Evolutionary conservation across 2,888 invertebrate genomes (phyloP), one percentile per base, ranked within the genome.

Genomic region (Clivina fossor): DNA sequence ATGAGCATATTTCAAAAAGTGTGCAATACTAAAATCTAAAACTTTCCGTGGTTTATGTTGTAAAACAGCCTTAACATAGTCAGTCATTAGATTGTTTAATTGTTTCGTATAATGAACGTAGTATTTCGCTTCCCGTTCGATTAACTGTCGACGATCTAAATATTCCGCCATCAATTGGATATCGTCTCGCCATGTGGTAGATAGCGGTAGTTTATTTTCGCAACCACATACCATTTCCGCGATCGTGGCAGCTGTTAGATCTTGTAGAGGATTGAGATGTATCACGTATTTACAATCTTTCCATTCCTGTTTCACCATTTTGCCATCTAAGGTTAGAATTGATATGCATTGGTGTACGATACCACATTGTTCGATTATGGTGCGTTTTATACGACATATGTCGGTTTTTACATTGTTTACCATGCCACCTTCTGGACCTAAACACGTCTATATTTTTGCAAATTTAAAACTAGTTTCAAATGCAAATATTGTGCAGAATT

Each of bases 261-360:
- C 55, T 38, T 77, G 65, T 9, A 80, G 65, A 2, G 83, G 82
- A 69, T 83, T 83, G 16, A 82, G 66, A 64, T 82, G 80, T 22
- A 84, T 63, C 8, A 81, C 69, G 63, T 80, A 83, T 58, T 72
- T 72, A 54, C 76, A 77, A 55, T 78, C 76, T 5, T 79, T 76
- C 82, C 83, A 84, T 68, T 84, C 81, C 58, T 84, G 82, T 60
- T 76, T 78, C 13, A 85, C 71, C 20, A 81, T 77, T 65, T 78
- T 76, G 43, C 83, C 83, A 69, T 74, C 69, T 13, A 78, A 66
- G 43, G 80, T 78, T 33, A 84, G 69, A n/a, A 80, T 72, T 8
- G 80, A 81, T 61, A 77, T 68, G 7, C 78, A 76, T 60, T 77
- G 75, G 66, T 81, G 79, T 54, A 76, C 64, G 50, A 73, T 70